A percentile compares a stretch with the other conserved stretches of the same genome.
Conservation (phyloP, 2,113 vertebrate species). For the Chaetodon trifascialis region DNA sequence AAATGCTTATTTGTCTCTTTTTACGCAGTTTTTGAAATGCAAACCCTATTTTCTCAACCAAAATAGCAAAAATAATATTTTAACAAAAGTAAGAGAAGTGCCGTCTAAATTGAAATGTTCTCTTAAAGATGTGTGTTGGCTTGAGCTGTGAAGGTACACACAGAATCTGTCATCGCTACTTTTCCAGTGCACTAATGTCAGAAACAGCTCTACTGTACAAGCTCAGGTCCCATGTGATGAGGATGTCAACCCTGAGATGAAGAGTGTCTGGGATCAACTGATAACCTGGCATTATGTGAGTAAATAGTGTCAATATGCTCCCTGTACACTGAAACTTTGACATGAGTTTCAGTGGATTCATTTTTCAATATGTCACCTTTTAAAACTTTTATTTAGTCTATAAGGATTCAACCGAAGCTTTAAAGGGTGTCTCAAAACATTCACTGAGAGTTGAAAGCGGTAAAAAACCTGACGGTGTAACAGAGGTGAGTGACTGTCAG, state of each 20-base stretch:
- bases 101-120: background rate
- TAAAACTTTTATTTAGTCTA: too few species aligned
- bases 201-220: background rate
- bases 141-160: background rate
- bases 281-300: background rate
- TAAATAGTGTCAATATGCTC: background rate
- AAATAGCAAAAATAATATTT: background rate
- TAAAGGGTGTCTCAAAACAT: too few species aligned
- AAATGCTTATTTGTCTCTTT: background rate
- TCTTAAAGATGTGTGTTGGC: background rate
- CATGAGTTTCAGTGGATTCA: background rate
- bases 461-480: too few species aligned
- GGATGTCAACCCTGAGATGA: background rate
- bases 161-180: too few species aligned
- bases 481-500: background rate
- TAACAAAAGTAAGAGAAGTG: background rate
- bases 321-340: background rate
- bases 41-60: background rate
- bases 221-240: background rate
- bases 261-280: background rate
- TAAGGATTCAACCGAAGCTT: too few species aligned
- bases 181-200: background rate
- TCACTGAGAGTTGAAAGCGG: too few species aligned
- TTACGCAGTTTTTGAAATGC: background rate
- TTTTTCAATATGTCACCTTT: background rate